Conservation (phyloP, 92 coral and sea anemone species). For the Epizoanthus rinbou region DNA sequence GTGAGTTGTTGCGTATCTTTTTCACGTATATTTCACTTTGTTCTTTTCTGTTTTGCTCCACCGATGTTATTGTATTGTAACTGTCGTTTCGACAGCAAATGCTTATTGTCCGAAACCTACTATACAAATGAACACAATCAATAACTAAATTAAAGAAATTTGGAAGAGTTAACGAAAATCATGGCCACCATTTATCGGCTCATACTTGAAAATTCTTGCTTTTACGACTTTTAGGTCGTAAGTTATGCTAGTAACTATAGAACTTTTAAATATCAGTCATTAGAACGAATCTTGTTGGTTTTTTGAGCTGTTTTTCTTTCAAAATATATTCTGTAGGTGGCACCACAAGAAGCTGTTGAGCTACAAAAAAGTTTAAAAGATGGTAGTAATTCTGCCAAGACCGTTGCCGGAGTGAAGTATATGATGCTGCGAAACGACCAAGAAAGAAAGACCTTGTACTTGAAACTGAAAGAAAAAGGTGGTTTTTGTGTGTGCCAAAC, state of each 20-base stretch:
- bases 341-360: conserved; percentile 66
- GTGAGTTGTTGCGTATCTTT: conserved; percentile 44
- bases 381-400: conserved; percentile 72
- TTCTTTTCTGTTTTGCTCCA: not conserved
- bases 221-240: not conserved
- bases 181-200: not conserved
- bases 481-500: conserved; percentile 77
- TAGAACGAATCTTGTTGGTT: not conserved
- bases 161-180: not conserved
- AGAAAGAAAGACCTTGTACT: conserved; percentile 64
- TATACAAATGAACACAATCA: no score
- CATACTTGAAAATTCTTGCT: not conserved
- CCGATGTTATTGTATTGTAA: no score
- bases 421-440: conserved; percentile 86
- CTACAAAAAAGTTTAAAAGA: conserved; percentile 78
- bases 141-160: not conserved
- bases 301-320: not conserved
- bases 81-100: no score
- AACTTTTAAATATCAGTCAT: not conserved
- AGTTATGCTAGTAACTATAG: no score
- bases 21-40: not conserved
- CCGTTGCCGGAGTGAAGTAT: conserved; percentile 65
- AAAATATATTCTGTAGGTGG: conserved; percentile 46
- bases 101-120: no score
- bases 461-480: conserved; percentile 79